These are phyloP conservation scores for Charanyca ferruginea DNA, from an alignment of 2,888 invertebrate genomes.

Conservation along the genomic window DNA sequence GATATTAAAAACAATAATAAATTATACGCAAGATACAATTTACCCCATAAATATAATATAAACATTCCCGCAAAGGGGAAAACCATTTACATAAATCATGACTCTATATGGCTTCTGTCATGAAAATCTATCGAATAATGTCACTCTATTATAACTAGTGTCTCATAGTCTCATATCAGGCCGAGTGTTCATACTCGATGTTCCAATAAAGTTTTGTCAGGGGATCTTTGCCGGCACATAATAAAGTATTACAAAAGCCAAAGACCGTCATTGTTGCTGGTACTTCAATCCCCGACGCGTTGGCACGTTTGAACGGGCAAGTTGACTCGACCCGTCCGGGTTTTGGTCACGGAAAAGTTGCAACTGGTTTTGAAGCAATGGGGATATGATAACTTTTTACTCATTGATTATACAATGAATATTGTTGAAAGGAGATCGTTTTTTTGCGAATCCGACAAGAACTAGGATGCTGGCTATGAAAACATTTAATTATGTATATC, in stretches of 20 bases:
- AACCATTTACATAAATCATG: conserved; percentile 58
- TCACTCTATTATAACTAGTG: conserved; percentile 83
- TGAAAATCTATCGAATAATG: conserved; percentile 77
- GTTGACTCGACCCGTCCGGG: conserved; percentile 64
- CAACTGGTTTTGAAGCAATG: not conserved
- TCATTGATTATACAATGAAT: no score
- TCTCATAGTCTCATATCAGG: conserved; percentile 86
- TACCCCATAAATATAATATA: conserved; percentile 12
- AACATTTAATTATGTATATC: no score
- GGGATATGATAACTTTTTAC: not conserved
- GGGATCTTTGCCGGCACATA: conserved; percentile 90
- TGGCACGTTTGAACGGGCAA: conserved; percentile 74
- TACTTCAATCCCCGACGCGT: conserved; percentile 87
- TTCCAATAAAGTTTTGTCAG: conserved; percentile 91
- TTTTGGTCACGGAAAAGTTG: not conserved
- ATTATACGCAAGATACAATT: not conserved
- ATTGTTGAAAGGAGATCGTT: no score
- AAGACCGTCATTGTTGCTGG: conserved; percentile 91
- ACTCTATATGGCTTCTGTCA: conserved; percentile 65
- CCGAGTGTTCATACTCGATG: conserved; percentile 87
- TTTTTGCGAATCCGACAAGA: no score
- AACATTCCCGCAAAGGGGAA: conserved; percentile 43
- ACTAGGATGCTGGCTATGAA: no score
- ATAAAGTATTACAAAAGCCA: conserved; percentile 91
- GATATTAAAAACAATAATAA: no score